A percentile compares a stretch with the other conserved stretches of the same genome.
Evolutionary conservation across 2,797 vertebrate species (phyloP).

Genomic region (Rhadinocentrus ornatus): DNA sequence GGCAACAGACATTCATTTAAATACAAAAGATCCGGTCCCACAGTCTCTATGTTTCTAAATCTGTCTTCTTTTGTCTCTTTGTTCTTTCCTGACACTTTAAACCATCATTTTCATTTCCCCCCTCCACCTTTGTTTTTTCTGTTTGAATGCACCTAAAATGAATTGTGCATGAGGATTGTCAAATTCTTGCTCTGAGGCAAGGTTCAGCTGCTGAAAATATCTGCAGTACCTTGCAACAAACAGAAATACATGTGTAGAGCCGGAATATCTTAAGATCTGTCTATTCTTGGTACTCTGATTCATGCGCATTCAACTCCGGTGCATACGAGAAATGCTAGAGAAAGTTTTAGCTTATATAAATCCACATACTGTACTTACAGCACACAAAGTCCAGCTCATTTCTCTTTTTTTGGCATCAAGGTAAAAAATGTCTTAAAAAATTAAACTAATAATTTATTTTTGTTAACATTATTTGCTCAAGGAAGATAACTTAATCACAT

Average conservation of each 20-base stretch:
- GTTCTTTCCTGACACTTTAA: neutral
- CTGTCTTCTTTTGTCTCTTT: neutral
- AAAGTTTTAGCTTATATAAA: slow-evolving; percentile 17
- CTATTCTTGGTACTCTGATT: slow-evolving; percentile 25
- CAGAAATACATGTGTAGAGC: neutral
- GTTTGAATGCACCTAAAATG: slow-evolving; percentile 10
- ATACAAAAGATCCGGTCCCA: neutral
- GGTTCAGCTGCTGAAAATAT: slow-evolving; percentile 8
- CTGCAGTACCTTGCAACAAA: slow-evolving; percentile 4
- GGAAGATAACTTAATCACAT: too few species aligned
- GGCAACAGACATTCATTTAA: neutral
- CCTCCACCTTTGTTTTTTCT: neutral
- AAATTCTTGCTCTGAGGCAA: neutral
- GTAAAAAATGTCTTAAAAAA: neutral
- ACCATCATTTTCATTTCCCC: neutral
- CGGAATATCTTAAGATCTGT: slow-evolving; percentile 6
- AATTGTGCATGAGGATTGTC: slow-evolving; percentile 10
- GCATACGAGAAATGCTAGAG: neutral
- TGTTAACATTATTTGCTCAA: neutral
- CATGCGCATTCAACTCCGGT: neutral
- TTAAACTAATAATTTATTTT: neutral
- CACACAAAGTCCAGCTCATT: slow-evolving; percentile 1
- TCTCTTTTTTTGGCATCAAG: neutral
- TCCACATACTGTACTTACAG: neutral
- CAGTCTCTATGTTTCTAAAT: neutral